These are phyloP conservation scores for Prochilodus magdalenae DNA, from an alignment of 2,113 vertebrate species.

Conservation along the genomic window DNA sequence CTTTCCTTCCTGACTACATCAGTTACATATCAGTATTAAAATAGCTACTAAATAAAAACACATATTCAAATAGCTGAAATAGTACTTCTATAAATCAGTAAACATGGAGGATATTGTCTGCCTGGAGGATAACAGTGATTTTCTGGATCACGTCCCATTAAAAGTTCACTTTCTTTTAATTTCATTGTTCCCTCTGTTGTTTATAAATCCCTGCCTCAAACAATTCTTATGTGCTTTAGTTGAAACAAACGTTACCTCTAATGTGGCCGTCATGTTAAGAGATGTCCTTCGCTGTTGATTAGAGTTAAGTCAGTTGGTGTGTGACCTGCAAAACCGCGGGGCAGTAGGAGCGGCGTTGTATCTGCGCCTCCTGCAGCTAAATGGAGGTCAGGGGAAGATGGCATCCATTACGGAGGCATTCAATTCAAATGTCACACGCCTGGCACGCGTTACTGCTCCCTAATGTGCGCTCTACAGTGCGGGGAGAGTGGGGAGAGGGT, in stretches of 20 bases:
- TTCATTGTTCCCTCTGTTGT: neutral
- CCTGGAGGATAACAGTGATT: too few relatives aligned
- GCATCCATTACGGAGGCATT: constrained; percentile 77
- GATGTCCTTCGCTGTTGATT: too few relatives aligned
- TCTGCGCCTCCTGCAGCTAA: constrained; percentile 72
- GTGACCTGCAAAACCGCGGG: constrained; percentile 70
- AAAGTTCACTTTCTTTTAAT: too few relatives aligned
- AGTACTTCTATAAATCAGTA: too few relatives aligned
- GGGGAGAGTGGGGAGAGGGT: constrained; percentile 22
- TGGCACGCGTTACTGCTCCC: constrained; percentile 68
- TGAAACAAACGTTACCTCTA: constrained; percentile 10
- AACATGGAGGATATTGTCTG: too few relatives aligned
- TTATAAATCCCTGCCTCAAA: neutral
- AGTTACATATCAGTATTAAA: too few relatives aligned
- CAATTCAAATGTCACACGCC: constrained; percentile 80
- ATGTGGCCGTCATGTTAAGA: constrained; percentile 70
- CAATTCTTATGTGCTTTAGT: neutral
- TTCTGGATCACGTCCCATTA: too few relatives aligned
- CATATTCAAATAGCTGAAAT: too few relatives aligned
- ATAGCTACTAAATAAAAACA: too few relatives aligned
- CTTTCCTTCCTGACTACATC: too few relatives aligned
- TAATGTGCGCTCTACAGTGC: constrained; percentile 63
- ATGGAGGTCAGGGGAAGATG: constrained; percentile 75
- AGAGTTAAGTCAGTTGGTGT: constrained; percentile 65
- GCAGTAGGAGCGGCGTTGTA: constrained; percentile 64